phyloP scores from a whole-genome alignment of 37 sponge, comb jelly and placozoan species.

The Ephydatia muelleri region DNA sequence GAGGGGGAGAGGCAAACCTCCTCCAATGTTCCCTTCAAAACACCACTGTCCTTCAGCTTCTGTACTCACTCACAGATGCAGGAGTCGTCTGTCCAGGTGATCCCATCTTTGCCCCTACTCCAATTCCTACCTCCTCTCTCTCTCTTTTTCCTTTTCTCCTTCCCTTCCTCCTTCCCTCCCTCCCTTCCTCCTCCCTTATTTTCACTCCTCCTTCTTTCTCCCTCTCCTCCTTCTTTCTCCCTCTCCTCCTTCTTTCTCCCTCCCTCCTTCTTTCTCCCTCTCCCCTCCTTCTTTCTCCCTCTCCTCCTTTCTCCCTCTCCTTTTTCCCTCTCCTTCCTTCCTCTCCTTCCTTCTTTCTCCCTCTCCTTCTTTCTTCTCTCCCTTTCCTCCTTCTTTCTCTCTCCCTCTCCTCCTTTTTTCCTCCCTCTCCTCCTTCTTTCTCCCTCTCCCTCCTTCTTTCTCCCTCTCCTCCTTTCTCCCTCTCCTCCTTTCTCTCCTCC shows the following conservation, averaged over 20 bases:
- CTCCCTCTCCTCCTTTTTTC: not conserved
- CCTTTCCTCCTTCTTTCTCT: not conserved
- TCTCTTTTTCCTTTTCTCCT: too few relatives aligned
- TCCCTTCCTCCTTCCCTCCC: not conserved
- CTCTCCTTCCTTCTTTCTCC: conserved; percentile 2
- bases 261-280: not conserved
- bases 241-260: not conserved
- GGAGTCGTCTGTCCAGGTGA: too few relatives aligned
- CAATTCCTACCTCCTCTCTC: not conserved
- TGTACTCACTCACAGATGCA: too few relatives aligned
- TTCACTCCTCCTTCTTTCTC: not conserved
- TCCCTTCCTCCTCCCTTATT: too few relatives aligned
- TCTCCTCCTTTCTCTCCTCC: not conserved
- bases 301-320: not conserved
- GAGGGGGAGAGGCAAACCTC: too few relatives aligned
- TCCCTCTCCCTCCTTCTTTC: not conserved
- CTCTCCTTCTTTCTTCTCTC: not conserved
- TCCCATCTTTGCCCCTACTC: too few relatives aligned
- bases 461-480: not conserved
- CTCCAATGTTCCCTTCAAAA: too few relatives aligned
- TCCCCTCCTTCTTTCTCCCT: conserved; percentile 1
- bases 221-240: too few relatives aligned
- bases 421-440: not conserved
- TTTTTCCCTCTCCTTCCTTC: not conserved
- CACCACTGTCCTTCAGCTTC: too few relatives aligned